Conservation (phyloP, 2,113 vertebrate genomes). For the Leuciscus idus region DNA sequence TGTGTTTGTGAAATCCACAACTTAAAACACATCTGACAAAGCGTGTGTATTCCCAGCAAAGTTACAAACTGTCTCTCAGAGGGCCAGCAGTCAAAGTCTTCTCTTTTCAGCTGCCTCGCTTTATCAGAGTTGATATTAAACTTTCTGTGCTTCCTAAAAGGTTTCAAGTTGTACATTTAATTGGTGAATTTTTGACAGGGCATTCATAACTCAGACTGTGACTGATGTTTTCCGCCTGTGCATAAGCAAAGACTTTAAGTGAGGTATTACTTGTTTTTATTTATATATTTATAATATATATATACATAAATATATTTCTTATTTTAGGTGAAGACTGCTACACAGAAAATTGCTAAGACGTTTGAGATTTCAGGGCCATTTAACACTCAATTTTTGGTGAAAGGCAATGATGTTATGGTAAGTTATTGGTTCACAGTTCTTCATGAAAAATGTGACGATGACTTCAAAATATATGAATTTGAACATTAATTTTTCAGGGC, state of each 20-base stretch:
- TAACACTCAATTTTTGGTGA: slow-evolving; percentile 94
- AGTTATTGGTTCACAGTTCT: slow-evolving; percentile 65
- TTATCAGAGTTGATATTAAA: slow-evolving; percentile 30
- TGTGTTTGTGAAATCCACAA: background rate
- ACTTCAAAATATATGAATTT: slow-evolving; percentile 40
- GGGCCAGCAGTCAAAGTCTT: background rate
- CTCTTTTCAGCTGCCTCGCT: slow-evolving; percentile 9
- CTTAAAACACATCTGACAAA: slow-evolving; percentile 35
- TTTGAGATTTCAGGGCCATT: slow-evolving; percentile 96
- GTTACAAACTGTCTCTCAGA: background rate
- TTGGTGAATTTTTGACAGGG: slow-evolving; percentile 5
- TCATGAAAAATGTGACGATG: slow-evolving; percentile 9
- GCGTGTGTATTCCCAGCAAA: slow-evolving; percentile 19
- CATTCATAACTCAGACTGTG: slow-evolving; percentile 20
- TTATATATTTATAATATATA: slow-evolving; percentile 29
- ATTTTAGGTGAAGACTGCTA: slow-evolving; percentile 86
- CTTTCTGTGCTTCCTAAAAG: slow-evolving; percentile 26
- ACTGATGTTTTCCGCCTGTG: slow-evolving; percentile 36
- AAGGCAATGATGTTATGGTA: slow-evolving; percentile 94
- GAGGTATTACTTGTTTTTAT: slow-evolving; percentile 36
- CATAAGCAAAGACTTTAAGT: slow-evolving; percentile 10
- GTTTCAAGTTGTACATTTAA: background rate
- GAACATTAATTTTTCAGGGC: slow-evolving; percentile 52
- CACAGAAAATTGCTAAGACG: slow-evolving; percentile 87
- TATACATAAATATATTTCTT: slow-evolving; percentile 6